Conservation (phyloP, 2,888 invertebrate species). For the Tipula helvola region DNA sequence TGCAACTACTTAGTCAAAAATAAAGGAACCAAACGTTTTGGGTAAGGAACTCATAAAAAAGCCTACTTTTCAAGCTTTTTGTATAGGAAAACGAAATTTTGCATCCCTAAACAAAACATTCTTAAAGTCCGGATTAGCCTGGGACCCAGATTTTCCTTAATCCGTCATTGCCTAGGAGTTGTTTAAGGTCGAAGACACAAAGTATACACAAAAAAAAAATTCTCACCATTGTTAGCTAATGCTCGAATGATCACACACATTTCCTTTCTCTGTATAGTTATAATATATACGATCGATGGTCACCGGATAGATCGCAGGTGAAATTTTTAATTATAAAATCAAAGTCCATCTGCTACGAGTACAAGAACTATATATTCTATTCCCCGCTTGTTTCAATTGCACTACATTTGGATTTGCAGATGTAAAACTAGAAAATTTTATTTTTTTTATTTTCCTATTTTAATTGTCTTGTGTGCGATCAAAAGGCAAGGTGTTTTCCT, state of each 20-base stretch:
- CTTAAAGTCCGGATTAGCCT: too few relatives aligned
- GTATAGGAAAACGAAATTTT: too few relatives aligned
- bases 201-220: too few relatives aligned
- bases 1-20: too few relatives aligned
- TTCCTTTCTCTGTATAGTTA: neutral
- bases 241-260: neutral
- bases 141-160: too few relatives aligned
- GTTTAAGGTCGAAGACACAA: too few relatives aligned
- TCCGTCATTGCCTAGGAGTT: too few relatives aligned
- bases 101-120: too few relatives aligned
- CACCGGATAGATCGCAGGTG: conserved; percentile 4
- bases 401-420: neutral
- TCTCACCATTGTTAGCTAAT: neutral
- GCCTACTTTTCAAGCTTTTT: too few relatives aligned
- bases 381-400: neutral
- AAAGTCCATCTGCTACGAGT: neutral
- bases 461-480: neutral
- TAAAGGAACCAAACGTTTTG: too few relatives aligned
- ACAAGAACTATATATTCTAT: neutral
- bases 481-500: conserved; percentile 4
- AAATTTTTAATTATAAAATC: neutral
- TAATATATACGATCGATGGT: neutral
- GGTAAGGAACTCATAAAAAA: too few relatives aligned
- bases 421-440: neutral
- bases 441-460: neutral